Conservation (phyloP, 2,113 vertebrate genomes). For the Gavialis gangeticus region DNA sequence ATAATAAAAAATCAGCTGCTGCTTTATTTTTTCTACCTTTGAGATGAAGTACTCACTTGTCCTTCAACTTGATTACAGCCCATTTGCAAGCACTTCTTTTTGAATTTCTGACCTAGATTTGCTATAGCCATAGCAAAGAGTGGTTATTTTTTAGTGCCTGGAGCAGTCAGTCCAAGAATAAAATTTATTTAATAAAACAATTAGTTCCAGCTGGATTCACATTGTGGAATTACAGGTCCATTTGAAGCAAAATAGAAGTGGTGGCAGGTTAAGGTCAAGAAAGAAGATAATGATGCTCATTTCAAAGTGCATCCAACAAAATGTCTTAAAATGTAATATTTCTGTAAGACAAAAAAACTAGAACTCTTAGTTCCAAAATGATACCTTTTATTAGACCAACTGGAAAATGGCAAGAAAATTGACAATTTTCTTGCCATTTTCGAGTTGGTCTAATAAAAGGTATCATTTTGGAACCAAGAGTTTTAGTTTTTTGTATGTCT, state of each 20-base stretch:
- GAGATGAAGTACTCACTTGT: constrained; percentile 3
- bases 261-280: constrained; percentile 31
- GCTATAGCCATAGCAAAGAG: constrained; percentile 37
- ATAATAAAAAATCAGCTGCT: constrained; percentile 14
- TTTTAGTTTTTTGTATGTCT: too few relatives aligned
- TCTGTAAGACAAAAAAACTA: neutral
- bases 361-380: too few relatives aligned
- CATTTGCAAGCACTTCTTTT: constrained; percentile 22
- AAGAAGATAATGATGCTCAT: constrained; percentile 16
- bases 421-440: too few relatives aligned
- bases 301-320: constrained; percentile 27
- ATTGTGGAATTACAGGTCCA: constrained; percentile 58
- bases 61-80: constrained; percentile 50
- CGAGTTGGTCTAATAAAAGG: too few relatives aligned
- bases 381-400: too few relatives aligned
- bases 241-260: constrained; percentile 57
- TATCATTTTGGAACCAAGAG: too few relatives aligned
- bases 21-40: constrained; percentile 17
- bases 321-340: neutral
- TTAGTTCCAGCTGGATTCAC: constrained; percentile 67
- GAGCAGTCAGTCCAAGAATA: constrained; percentile 35
- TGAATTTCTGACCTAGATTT: constrained; percentile 56
- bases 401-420: too few relatives aligned
- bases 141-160: constrained; percentile 32
- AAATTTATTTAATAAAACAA: constrained; percentile 77